A percentile compares a stretch with the other conserved stretches of the same genome.
Evolutionary conservation across 2,888 invertebrate genomes (phyloP).

Genomic region (Eupithecia vulgata): DNA sequence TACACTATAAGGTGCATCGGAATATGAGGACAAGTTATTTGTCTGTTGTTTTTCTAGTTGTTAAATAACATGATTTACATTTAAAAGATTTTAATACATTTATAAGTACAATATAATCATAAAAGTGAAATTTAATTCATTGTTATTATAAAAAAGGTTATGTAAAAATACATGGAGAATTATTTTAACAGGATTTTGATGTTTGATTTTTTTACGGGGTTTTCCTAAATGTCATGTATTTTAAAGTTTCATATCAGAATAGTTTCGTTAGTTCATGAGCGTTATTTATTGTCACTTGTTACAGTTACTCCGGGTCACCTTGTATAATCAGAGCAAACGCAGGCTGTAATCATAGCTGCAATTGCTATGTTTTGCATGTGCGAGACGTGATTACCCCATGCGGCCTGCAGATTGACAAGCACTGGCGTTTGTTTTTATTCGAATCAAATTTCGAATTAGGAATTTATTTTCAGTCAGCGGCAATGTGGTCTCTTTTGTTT

Average conservation of each 20-base stretch:
- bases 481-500: slow-evolving; percentile 21
- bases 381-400: slow-evolving; percentile 57
- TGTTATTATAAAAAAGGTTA: too few relatives aligned
- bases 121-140: too few relatives aligned
- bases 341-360: slow-evolving; percentile 59
- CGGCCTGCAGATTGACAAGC: slow-evolving; percentile 42
- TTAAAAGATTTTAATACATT: neutral
- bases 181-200: neutral
- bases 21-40: neutral
- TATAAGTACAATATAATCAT: too few relatives aligned
- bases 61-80: neutral
- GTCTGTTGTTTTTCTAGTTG: neutral
- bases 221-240: neutral
- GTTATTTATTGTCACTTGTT: neutral
- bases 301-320: neutral
- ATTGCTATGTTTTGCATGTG: slow-evolving; percentile 63
- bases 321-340: slow-evolving; percentile 12
- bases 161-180: neutral
- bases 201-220: neutral
- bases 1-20: slow-evolving; percentile 40
- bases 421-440: slow-evolving; percentile 44
- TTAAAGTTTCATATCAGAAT: neutral
- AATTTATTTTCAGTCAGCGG: slow-evolving; percentile 27
- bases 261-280: neutral
- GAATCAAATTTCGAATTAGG: slow-evolving; percentile 38